Conservation (phyloP, 2,797 vertebrate genomes). For the Denticeps clupeoides region DNA sequence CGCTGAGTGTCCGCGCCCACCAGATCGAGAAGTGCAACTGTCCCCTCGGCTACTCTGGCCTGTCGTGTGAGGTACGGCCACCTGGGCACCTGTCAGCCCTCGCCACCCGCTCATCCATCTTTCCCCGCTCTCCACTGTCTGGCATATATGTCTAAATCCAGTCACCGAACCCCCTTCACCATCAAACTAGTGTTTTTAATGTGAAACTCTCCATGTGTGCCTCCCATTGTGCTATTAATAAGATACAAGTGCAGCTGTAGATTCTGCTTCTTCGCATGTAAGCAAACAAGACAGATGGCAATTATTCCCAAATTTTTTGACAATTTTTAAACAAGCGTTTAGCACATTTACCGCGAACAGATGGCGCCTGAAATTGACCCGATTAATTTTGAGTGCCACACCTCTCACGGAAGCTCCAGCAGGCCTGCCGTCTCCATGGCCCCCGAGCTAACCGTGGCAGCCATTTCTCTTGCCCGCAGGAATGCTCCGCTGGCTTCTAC, state of each 20-base stretch:
- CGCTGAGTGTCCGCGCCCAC: constrained; percentile 61
- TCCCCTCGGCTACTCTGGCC: constrained; percentile 76
- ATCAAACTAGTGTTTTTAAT: too few relatives aligned
- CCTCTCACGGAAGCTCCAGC: not conserved
- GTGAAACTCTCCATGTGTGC: too few relatives aligned
- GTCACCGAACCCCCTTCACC: not conserved
- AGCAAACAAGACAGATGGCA: constrained; percentile 56
- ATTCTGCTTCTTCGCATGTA: too few relatives aligned
- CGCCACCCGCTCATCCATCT: not conserved
- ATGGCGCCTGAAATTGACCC: constrained; percentile 66
- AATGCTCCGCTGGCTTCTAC: constrained; percentile 81
- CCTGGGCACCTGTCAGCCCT: not conserved
- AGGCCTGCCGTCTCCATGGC: too few relatives aligned
- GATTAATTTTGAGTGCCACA: constrained; percentile 55
- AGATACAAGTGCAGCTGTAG: too few relatives aligned
- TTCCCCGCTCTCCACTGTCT: not conserved
- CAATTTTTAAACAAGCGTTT: constrained; percentile 67
- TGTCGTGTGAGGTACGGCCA: constrained; percentile 83
- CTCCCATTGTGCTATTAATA: too few relatives aligned
- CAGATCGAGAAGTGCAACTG: constrained; percentile 85
- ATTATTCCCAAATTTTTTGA: constrained; percentile 52
- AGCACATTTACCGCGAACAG: constrained; percentile 58
- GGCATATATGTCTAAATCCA: not conserved
- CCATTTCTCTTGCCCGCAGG: too few relatives aligned
- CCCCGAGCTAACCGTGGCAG: too few relatives aligned